Conservation (phyloP, 1,140 invertebrate genomes). For the Cydia splendana region DNA sequence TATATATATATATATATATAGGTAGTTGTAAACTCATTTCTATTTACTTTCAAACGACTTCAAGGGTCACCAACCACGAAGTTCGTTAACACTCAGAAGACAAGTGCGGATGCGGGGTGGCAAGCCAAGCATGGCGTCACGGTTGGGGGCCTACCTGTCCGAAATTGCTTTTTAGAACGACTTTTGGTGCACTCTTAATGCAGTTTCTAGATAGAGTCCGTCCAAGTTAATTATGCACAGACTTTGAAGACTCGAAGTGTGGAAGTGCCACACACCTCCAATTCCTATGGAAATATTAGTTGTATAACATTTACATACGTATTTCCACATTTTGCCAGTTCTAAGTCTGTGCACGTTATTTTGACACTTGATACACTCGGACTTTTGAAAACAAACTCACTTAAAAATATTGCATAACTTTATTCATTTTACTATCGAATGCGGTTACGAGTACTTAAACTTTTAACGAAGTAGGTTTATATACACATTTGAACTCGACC, state of each 20-base stretch:
- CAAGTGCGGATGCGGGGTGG: slow-evolving; percentile 56
- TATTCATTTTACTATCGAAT: background rate
- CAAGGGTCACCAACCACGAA: slow-evolving; percentile 57
- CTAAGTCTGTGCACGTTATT: too few species aligned
- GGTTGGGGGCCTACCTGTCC: slow-evolving; percentile 14
- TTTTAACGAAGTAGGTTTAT: background rate
- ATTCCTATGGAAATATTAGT: too few species aligned
- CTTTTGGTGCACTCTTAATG: slow-evolving; percentile 1
- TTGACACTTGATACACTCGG: too few species aligned
- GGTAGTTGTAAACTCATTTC: background rate
- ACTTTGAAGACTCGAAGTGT: too few species aligned
- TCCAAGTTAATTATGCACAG: too few species aligned
- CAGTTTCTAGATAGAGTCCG: background rate
- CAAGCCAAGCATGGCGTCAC: slow-evolving; percentile 53
- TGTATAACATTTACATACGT: too few species aligned
- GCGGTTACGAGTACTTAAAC: background rate
- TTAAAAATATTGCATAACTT: background rate
- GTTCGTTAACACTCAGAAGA: slow-evolving; percentile 47
- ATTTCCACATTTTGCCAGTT: too few species aligned
- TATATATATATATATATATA: background rate
- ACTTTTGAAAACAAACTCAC: too few species aligned
- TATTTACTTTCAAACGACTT: slow-evolving; percentile 34
- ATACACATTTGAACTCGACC: background rate
- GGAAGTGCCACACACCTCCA: too few species aligned
- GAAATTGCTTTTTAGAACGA: slow-evolving; percentile 28